phyloP scores from a whole-genome alignment of 2,888 invertebrate species.

The Nemotelus pantherinus region DNA sequence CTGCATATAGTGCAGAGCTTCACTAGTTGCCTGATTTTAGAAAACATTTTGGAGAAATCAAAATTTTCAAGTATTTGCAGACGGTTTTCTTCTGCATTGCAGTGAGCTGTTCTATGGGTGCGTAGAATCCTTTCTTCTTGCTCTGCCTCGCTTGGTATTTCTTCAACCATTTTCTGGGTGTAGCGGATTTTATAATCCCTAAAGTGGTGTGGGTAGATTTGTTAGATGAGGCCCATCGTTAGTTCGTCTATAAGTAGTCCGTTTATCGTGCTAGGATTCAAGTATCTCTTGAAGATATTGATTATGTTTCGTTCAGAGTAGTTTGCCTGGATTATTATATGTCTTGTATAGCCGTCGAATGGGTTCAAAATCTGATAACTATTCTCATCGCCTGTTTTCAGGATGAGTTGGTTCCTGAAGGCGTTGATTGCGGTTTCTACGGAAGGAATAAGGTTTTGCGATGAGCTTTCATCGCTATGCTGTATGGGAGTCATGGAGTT shows the following conservation, averaged over 20 bases:
- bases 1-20: slow-evolving; percentile 40
- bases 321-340: too few species aligned
- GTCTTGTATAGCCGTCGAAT: too few species aligned
- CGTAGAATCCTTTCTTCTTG: slow-evolving; percentile 46
- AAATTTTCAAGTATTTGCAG: slow-evolving; percentile 46
- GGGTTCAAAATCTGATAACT: too few species aligned
- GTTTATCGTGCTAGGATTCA: slow-evolving; percentile 21
- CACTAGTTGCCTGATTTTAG: slow-evolving; percentile 42
- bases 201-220: slow-evolving; percentile 16
- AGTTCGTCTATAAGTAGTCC: neutral
- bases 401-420: too few species aligned
- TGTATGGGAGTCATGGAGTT: too few species aligned
- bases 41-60: slow-evolving; percentile 44
- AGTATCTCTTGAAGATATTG: slow-evolving; percentile 24
- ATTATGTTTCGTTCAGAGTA: neutral
- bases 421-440: too few species aligned
- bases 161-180: slow-evolving; percentile 34
- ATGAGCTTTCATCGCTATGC: too few species aligned
- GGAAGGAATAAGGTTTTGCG: too few species aligned
- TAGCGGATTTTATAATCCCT: slow-evolving; percentile 10
- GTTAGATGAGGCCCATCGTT: slow-evolving; percentile 4
- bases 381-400: too few species aligned
- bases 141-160: slow-evolving; percentile 38
- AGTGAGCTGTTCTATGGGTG: slow-evolving; percentile 46
- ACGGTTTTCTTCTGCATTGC: slow-evolving; percentile 46